Conservation (phyloP, 2,797 vertebrate genomes). For the Spheniscus humboldti region DNA sequence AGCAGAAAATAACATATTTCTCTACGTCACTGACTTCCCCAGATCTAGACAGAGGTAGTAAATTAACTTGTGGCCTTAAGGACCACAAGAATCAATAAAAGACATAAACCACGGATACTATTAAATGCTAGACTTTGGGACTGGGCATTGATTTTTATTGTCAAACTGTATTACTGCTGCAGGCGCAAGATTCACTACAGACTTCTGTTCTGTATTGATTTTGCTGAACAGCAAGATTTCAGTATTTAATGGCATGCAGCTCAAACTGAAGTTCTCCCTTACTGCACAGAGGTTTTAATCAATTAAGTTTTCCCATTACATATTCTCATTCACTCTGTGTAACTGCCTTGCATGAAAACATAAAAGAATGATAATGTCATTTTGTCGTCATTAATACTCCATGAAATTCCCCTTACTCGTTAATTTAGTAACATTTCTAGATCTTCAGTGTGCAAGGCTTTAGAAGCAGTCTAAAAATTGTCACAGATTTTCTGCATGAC, state of each 20-base stretch:
- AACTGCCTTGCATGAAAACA: background rate
- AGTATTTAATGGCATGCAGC: background rate
- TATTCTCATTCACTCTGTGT: background rate
- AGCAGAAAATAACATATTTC: background rate
- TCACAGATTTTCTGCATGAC: background rate
- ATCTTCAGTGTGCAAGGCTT: background rate
- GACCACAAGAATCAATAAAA: background rate
- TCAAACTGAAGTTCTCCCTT: background rate
- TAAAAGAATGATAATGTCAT: background rate
- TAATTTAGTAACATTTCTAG: background rate
- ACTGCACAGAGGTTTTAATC: background rate
- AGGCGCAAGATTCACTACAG: background rate
- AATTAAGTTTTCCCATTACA: background rate
- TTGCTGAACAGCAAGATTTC: background rate
- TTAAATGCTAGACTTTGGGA: background rate
- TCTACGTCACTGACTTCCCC: background rate
- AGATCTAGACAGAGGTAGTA: background rate
- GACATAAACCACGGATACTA: background rate
- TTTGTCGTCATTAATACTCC: background rate
- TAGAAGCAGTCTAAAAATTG: background rate
- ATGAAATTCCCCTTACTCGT: background rate
- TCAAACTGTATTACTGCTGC: background rate
- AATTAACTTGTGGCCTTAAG: background rate
- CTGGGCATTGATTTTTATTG: background rate
- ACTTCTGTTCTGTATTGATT: conserved; percentile 4